Percentiles rank a stretch among this genome's conserved stretches.
Evolutionary conservation across 2,113 vertebrate genomes (phyloP).

Genomic region (Ophthalmolycus amberensis): DNA sequence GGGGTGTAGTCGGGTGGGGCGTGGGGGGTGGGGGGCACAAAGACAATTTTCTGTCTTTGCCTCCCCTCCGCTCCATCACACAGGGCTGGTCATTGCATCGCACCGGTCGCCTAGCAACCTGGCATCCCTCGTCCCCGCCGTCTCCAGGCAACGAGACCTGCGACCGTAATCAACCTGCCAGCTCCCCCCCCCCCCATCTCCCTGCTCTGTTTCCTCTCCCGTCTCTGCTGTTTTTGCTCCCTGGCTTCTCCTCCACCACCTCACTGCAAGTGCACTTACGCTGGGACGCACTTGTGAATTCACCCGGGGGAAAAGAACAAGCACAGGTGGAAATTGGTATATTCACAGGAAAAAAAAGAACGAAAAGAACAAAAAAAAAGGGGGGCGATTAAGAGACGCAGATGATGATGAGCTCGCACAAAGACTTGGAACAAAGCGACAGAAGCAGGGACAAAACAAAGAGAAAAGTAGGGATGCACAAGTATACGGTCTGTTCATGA

Average conservation of each 20-base stretch:
- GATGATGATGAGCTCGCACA: conserved; percentile 40
- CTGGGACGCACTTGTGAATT: conserved; percentile 66
- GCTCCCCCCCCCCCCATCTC: conserved; percentile 58
- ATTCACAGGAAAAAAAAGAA: conserved; percentile 36
- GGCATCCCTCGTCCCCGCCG: conserved; percentile 83
- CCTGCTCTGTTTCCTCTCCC: conserved; percentile 57
- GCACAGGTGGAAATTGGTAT: conserved; percentile 70
- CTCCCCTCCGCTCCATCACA: conserved; percentile 81
- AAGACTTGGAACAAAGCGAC: conserved; percentile 63
- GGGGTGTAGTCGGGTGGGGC: neutral
- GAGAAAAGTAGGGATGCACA: conserved; percentile 32
- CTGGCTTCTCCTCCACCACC: conserved; percentile 56
- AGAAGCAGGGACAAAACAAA: conserved; percentile 17
- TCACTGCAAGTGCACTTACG: conserved; percentile 60
- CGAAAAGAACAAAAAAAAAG: neutral
- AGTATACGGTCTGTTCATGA: conserved; percentile 41
- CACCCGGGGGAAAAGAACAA: conserved; percentile 47
- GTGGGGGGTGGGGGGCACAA: conserved; percentile 59
- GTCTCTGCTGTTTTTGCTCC: conserved; percentile 57
- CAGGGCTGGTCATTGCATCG: conserved; percentile 82
- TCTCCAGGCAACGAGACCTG: conserved; percentile 86
- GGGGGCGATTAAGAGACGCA: conserved; percentile 38
- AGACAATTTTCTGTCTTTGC: conserved; percentile 79
- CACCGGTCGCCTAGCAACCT: conserved; percentile 84
- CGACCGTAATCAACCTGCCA: conserved; percentile 85